These are phyloP conservation scores for Trissolcus japonicus DNA, from an alignment of 2,888 invertebrate species.

Conservation along the genomic window DNA sequence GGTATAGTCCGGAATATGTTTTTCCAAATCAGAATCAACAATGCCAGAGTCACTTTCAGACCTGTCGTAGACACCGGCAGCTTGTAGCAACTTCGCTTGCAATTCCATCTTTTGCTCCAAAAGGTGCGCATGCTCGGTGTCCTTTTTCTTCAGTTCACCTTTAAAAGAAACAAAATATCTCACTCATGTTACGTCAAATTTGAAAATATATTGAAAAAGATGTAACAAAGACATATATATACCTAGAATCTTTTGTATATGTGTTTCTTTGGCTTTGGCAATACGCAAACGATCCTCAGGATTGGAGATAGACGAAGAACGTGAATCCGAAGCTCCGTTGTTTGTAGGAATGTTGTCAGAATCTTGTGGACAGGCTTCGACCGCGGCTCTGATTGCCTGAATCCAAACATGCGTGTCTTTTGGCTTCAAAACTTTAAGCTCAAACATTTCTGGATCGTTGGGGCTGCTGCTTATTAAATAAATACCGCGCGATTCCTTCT, in stretches of 20 bases:
- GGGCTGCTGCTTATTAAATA: conserved; percentile 96
- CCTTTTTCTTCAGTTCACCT: conserved; percentile 92
- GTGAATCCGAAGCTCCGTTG: conserved; percentile 61
- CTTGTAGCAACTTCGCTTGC: conserved; percentile 86
- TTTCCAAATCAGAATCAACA: conserved; percentile 62
- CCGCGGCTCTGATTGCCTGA: conserved; percentile 89
- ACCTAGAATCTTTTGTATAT: conserved; percentile 89
- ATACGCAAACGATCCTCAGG: conserved; percentile 88
- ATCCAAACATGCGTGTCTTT: conserved; percentile 95
- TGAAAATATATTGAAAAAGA: no score
- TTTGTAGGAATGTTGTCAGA: conserved; percentile 78
- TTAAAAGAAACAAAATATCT: conserved; percentile 50
- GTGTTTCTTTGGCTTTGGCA: conserved; percentile 86
- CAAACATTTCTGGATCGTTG: conserved; percentile 96
- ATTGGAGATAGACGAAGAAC: conserved; percentile 73
- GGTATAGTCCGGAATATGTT: conserved; percentile 82
- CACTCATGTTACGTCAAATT: no score
- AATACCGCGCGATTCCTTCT: conserved; percentile 90
- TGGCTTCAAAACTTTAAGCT: conserved; percentile 89
- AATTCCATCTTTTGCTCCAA: conserved; percentile 93
- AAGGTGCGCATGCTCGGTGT: conserved; percentile 89
- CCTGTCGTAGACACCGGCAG: conserved; percentile 78
- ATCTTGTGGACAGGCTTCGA: conserved; percentile 90
- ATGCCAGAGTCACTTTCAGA: conserved; percentile 67
- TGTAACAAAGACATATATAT: conserved; percentile 54